Base-by-base conservation (phyloP, 2,888 invertebrate genomes). In the Taphrorychus bicolor region DNA sequence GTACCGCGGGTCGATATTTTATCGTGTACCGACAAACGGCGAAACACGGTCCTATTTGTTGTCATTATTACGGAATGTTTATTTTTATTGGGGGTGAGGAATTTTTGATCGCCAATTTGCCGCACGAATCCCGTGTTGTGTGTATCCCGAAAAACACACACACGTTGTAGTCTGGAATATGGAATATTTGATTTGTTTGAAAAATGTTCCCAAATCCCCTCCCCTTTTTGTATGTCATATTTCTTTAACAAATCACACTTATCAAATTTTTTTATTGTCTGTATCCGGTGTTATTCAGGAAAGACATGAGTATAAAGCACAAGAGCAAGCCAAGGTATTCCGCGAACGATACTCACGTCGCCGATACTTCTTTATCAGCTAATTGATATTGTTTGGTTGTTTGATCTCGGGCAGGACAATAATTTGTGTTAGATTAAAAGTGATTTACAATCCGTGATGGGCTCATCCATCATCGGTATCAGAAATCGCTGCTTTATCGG, bases 361-460 rank as follows among this genome's bases (percentile, higher is more conserved):
- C 60, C 17, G 23, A 60, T 16, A 18, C 16, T 42, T 14, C 66
- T 48, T 69, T 69, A 69, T 69, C 69, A 69, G 49, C 51, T 65
- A 69, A 69, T 69, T 69, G 69, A 69, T 69, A 61, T 69, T 69
- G 64, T 69, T 69, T 69, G 56, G 57, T 54, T 69, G 70, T 66
- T 69, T 69, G 69, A 69, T 69, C 64, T 69, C 59, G 65, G 49
- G 76, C 76, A 76, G 75, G 62, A 78, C 76, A 77, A 77, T 78
- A 78, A 76, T 76, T 76, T 78, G 76, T 78, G 79, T 79, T 80
- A 81, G 81, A 81, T 82, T 82, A 80, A 80, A 80, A 80, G 82
- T 82, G 82, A 82, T 82, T 82, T 82, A 82, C 82, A 82, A 82
- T 82, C 82, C 81, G 81, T 81, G 81, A 81, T 60, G 49, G 60